These are phyloP conservation scores for Telenomus remus DNA, from an alignment of 1,140 invertebrate species.

Conservation along the genomic window DNA sequence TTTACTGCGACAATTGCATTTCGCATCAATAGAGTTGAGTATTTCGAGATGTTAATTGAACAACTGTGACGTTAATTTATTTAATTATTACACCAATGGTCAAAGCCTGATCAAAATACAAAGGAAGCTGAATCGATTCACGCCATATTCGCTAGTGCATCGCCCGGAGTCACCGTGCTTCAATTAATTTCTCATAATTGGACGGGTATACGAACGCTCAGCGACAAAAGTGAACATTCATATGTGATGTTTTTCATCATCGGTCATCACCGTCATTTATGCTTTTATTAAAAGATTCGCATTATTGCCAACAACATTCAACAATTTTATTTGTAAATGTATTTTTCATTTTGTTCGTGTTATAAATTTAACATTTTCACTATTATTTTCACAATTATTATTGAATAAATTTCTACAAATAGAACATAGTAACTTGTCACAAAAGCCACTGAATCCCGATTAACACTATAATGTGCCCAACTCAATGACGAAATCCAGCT, in stretches of 20 bases:
- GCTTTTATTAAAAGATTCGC: constrained; percentile 24
- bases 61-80: constrained; percentile 57
- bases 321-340: no score
- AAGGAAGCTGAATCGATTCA: constrained; percentile 59
- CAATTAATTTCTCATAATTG: constrained; percentile 62
- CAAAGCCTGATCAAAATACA: constrained; percentile 62
- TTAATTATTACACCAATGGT: constrained; percentile 61
- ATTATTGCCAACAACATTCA: neutral
- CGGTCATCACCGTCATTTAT: constrained; percentile 26
- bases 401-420: no score
- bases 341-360: no score
- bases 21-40: constrained; percentile 40
- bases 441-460: no score
- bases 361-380: no score
- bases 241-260: constrained; percentile 39
- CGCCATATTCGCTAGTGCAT: constrained; percentile 54
- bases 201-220: constrained; percentile 50
- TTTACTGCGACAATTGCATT: constrained; percentile 51
- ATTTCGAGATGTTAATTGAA: constrained; percentile 53
- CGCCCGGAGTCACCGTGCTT: constrained; percentile 54
- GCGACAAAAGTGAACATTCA: constrained; percentile 46
- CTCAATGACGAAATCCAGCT: no score
- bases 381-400: no score
- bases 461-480: no score
- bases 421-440: no score